Evolutionary conservation across 1,140 invertebrate species (phyloP), one percentile per base, ranked within the genome.

Genomic region (Teleogryllus occipitalis): DNA sequence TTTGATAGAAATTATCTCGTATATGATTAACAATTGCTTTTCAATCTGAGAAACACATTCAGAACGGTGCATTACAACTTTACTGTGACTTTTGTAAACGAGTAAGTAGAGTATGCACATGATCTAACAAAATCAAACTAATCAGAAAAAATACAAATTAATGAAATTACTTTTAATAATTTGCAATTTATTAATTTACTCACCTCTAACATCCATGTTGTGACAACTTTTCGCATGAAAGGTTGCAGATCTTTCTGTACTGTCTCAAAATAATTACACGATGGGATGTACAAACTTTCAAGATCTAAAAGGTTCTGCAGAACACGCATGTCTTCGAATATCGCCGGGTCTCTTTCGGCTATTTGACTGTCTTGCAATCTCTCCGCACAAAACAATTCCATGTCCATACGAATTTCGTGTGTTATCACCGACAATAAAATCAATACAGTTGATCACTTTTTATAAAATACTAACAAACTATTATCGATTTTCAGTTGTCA

Each of bases 121-220:
- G 27, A 39, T 39, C 27, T 39, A 2, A 39, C 27, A 39, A 39
- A 65, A 65, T 14, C 18, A 7, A 65, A 65, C 7, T 65, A 1
- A 65, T 18, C 49, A 15, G 49, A 54, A 65, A 18, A 65, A 65
- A 14, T 65, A 65, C 10, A 65, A 54, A 65, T 39, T 39, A 39
- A 65, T 65, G 54, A 7, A 65, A 14, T 10, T 2, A 65, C 1
- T 14, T 10, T 0, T 3, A 18, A 18, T 7, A 0, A 65, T 65
- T 65, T 65, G 10, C 18, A 65, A 65, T 10, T 0, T 65, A 3
- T 14, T 65, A 65, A 14, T 65, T 65, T 65, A 84, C 85, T 88
- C 87, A 94, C 93, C 92, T 95, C 94, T 72, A 94, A 87, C 93
- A 95, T 94, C 93, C 93, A 95, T 79, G 91, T 91, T 15, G 92